phyloP scores from a whole-genome alignment of 2,888 invertebrate genomes.

The Hydroisotoma schaefferi region DNA sequence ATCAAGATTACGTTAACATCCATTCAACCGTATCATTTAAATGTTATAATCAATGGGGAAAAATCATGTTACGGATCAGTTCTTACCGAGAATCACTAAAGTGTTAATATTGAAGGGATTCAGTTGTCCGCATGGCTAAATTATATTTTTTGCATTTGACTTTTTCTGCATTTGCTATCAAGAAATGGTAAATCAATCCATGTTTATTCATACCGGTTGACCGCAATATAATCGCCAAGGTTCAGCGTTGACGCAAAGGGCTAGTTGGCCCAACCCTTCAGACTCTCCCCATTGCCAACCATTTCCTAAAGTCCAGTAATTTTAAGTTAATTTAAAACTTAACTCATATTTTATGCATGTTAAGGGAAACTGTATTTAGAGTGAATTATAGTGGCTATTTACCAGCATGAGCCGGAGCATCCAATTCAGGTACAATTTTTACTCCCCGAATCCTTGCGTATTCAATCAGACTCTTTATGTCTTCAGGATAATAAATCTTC shows the following conservation, averaged over 20 bases:
- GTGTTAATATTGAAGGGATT: slow-evolving; percentile 49
- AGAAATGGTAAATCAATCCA: too few relatives aligned
- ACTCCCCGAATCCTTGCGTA: slow-evolving; percentile 56
- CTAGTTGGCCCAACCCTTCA: slow-evolving; percentile 69
- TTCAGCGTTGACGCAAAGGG: slow-evolving; percentile 72
- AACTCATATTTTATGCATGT: too few relatives aligned
- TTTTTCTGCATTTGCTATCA: too few relatives aligned
- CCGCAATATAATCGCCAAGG: slow-evolving; percentile 63
- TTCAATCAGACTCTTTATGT: slow-evolving; percentile 53
- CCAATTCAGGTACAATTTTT: slow-evolving; percentile 53
- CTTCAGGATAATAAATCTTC: slow-evolving; percentile 64
- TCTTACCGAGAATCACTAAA: slow-evolving; percentile 51
- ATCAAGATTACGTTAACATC: not conserved
- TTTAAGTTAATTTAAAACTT: too few relatives aligned
- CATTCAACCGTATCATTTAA: too few relatives aligned
- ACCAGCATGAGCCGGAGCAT: slow-evolving; percentile 53
- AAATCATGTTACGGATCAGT: too few relatives aligned
- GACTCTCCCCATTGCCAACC: slow-evolving; percentile 51
- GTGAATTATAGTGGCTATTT: slow-evolving; percentile 53
- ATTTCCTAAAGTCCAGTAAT: slow-evolving; percentile 43
- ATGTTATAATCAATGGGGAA: too few relatives aligned
- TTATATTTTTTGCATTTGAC: too few relatives aligned
- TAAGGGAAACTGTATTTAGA: not conserved
- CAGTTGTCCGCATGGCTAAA: slow-evolving; percentile 63
- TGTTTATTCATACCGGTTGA: too few relatives aligned